Percentiles rank a stretch among this genome's conserved stretches.
Conservation (phyloP, 1,140 invertebrate species). For the Penaeus vannamei region DNA sequence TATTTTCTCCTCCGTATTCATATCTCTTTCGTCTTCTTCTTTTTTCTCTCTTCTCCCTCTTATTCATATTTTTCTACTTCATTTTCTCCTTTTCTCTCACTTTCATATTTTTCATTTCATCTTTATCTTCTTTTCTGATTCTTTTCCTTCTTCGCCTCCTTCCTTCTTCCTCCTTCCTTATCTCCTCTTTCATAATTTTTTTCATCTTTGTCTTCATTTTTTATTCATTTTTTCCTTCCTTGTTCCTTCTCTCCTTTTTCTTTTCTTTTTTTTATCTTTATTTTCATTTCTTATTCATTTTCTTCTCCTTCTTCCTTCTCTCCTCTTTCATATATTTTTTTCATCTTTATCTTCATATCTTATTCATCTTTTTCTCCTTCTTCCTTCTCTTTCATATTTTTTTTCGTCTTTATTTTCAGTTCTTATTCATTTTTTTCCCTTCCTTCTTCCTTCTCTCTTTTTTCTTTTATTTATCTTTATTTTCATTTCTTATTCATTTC, state of each 20-base stretch:
- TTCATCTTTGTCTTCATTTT: too few relatives aligned
- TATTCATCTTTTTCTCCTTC: not conserved
- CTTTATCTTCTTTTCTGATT: not conserved
- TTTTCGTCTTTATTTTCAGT: not conserved
- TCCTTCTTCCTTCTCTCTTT: not conserved
- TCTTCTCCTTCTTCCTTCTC: slow-evolving; percentile 2
- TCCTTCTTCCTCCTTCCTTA: not conserved
- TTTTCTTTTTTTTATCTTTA: not conserved
- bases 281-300: slow-evolving; percentile 5
- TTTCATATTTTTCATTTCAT: not conserved
- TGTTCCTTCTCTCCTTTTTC: not conserved
- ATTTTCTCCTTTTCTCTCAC: not conserved
- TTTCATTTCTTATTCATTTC: too few relatives aligned
- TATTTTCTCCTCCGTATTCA: too few relatives aligned
- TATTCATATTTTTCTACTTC: not conserved
- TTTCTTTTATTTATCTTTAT: not conserved
- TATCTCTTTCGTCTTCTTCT: not conserved
- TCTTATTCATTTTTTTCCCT: not conserved
- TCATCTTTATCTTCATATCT: not conserved
- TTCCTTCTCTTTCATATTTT: not conserved
- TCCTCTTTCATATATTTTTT: not conserved
- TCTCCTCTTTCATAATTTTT: not conserved
- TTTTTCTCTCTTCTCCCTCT: not conserved
- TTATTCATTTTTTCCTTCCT: not conserved
- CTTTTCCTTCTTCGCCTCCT: not conserved